Evolutionary conservation across 2,797 vertebrate species (phyloP).

Genomic region (Anableps anableps): DNA sequence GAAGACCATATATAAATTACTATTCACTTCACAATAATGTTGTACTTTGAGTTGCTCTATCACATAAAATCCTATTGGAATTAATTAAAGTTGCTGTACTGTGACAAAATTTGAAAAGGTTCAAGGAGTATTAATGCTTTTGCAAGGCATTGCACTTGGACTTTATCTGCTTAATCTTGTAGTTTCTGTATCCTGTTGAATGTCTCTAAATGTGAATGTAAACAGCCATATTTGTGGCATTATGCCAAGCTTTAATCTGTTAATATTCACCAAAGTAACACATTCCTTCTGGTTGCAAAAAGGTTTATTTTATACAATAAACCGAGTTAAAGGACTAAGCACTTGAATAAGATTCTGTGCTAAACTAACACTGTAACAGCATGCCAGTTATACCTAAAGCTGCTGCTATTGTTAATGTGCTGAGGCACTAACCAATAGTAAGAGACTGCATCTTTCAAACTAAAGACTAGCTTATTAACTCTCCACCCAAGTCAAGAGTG

Average conservation of each 20-base stretch:
- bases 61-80: background rate
- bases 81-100: background rate
- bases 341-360: conserved; percentile 22
- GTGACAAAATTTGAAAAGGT: background rate
- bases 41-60: background rate
- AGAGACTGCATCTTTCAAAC: conserved; percentile 64
- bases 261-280: conserved; percentile 41
- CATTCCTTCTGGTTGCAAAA: conserved; percentile 16
- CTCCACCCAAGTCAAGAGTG: conserved; percentile 28
- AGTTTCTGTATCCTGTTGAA: conserved; percentile 23
- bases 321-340: conserved; percentile 26
- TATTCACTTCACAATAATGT: background rate
- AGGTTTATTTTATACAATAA: conserved; percentile 40
- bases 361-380: conserved; percentile 31
- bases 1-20: background rate
- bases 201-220: conserved; percentile 41
- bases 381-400: conserved; percentile 21
- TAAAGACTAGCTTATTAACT: conserved; percentile 42
- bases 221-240: conserved; percentile 49
- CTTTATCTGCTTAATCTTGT: conserved; percentile 12
- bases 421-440: conserved; percentile 48
- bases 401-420: conserved; percentile 33
- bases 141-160: background rate
- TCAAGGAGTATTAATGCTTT: background rate
- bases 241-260: conserved; percentile 49